Base-by-base conservation (phyloP, 35 echinoderm and acorn worm species). In the Holothuria glaberrima region DNA sequence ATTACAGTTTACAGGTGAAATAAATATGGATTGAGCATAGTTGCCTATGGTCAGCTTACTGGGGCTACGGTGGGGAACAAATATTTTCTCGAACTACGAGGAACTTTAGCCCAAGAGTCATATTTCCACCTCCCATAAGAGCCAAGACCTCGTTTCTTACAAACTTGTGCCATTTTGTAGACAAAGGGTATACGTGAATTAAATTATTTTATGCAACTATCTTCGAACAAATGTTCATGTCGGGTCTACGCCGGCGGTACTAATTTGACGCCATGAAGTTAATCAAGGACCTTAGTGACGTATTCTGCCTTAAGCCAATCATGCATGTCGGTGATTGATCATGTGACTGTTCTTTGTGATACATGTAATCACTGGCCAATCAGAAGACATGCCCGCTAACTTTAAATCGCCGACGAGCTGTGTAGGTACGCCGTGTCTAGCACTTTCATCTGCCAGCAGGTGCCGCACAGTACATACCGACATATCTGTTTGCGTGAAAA, bases 101-200 rank as follows among this genome's bases (percentile, higher is more conserved):
- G 71, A 7, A 74, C 31, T 74, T 74, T 74, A 31, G 34, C 71
- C 25, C 4, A 28, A 24, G 25, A 36, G 71, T 74, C 71, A 19
- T 36, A 28, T 36, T 74, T 74, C 71, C 71, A 74, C 34, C 25
- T 74, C 71, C 71, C 5, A 30, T 74, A 74, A 24, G 71, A 31
- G 18, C 71, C 71, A 5, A 74, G 5, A 31, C 71, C 71, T 30
- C 71, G 1, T 74, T 74, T 74, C 17, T 36, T 74, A 27, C 60
- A 64, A 64, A 64, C 60, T 27, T 64, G 60, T 5, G 60, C 60
- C 60, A 64, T 64, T 14, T 64, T 14, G 3, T 64, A 13, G 60
- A 64, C 3, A 5, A 27, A 27, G 26, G 3, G 60, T 5, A 4
- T 3, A 64, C 60, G 12, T 2, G 12, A 64, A 22, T 64, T 5